Conservation (phyloP, 2,888 invertebrate species). For the Drosophila tanythrix region DNA sequence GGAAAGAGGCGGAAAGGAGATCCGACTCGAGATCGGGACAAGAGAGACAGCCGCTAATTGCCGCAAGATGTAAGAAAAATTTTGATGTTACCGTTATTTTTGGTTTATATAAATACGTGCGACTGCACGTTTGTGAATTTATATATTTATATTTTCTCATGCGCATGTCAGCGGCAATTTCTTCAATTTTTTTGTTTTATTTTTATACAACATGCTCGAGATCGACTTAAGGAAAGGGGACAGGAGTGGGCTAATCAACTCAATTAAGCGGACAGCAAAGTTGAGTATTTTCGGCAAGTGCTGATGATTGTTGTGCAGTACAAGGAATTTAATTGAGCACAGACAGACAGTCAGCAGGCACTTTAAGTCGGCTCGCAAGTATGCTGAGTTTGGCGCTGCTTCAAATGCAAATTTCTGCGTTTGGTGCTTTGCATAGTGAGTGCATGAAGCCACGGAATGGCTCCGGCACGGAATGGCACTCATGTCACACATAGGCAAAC, state of each 20-base stretch:
- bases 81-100: constrained; percentile 75
- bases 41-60: constrained; percentile 43
- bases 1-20: constrained; percentile 50
- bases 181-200: constrained; percentile 15
- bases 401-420: constrained; percentile 50
- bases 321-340: constrained; percentile 73
- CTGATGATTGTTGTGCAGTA: constrained; percentile 52
- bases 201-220: constrained; percentile 30
- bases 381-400: constrained; percentile 47
- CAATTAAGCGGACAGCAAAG: constrained; percentile 67
- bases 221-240: constrained; percentile 16
- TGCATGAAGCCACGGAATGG: constrained; percentile 10
- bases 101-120: constrained; percentile 57
- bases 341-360: background rate
- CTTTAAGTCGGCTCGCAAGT: constrained; percentile 16
- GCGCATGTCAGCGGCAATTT: constrained; percentile 61
- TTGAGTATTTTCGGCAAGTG: constrained; percentile 49
- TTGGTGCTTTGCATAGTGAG: constrained; percentile 6
- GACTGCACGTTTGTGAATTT: constrained; percentile 57
- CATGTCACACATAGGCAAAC: constrained; percentile 70
- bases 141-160: constrained; percentile 66
- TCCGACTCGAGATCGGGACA: constrained; percentile 22
- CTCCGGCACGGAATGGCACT: constrained; percentile 47
- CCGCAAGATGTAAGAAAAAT: constrained; percentile 62
- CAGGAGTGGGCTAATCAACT: constrained; percentile 70